Conservation (phyloP, 2,113 vertebrate genomes). For the Grantiella picta region DNA sequence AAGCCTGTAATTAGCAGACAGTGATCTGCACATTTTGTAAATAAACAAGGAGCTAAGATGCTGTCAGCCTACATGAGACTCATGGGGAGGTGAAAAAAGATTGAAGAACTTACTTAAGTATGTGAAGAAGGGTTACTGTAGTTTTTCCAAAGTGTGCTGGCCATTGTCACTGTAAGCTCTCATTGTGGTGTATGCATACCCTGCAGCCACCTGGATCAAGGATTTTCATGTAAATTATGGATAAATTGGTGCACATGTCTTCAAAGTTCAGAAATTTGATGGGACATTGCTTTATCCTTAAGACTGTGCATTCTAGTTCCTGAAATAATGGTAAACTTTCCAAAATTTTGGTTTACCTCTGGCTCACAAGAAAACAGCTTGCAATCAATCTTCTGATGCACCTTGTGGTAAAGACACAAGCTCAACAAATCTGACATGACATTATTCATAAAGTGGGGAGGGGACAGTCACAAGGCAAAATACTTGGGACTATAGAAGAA, state of each 20-base stretch:
- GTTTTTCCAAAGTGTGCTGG: neutral
- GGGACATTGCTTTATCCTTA: neutral
- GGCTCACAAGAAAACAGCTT: neutral
- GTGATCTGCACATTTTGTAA: neutral
- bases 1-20: neutral
- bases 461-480: neutral
- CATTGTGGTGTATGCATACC: neutral
- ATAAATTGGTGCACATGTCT: neutral
- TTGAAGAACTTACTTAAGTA: neutral
- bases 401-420: neutral
- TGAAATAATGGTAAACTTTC: neutral
- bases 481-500: neutral
- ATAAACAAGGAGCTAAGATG: neutral
- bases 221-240: neutral
- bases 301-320: neutral
- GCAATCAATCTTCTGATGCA: neutral
- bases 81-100: neutral
- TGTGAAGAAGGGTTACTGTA: neutral
- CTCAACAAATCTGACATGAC: neutral
- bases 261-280: neutral
- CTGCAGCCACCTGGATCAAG: neutral
- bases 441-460: neutral
- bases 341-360: neutral
- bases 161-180: neutral
- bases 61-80: neutral